Percentiles rank a stretch among this genome's conserved stretches.
These are phyloP conservation scores for Antennarius maculatus DNA, from an alignment of 2,797 vertebrate genomes.

Conservation along the genomic window DNA sequence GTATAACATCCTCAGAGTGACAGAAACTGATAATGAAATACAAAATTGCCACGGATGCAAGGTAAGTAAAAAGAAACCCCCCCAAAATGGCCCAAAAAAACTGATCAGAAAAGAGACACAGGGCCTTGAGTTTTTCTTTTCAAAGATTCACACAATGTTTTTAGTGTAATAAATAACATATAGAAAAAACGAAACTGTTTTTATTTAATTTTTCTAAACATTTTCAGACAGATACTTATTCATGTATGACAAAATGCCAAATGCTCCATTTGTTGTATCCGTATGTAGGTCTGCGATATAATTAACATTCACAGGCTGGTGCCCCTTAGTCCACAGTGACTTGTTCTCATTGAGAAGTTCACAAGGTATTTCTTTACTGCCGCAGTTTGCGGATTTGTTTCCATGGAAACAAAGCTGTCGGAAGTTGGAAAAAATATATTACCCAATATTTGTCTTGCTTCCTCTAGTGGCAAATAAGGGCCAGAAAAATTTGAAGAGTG, in stretches of 20 bases:
- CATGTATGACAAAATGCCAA: conserved; percentile 10
- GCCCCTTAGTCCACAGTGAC: conserved; percentile 56
- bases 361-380: conserved; percentile 67
- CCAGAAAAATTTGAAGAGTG: conserved; percentile 47
- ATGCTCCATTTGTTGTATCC: conserved; percentile 30
- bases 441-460: conserved; percentile 36
- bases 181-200: background rate
- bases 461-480: conserved; percentile 32
- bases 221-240: background rate
- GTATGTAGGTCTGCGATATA: conserved; percentile 43
- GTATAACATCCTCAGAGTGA: background rate
- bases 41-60: background rate
- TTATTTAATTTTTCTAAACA: background rate
- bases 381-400: conserved; percentile 67
- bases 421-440: conserved; percentile 54
- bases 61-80: background rate
- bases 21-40: background rate
- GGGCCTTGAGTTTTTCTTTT: background rate
- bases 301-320: conserved; percentile 71
- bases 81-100: background rate
- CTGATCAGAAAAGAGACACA: background rate
- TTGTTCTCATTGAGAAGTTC: conserved; percentile 73
- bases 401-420: conserved; percentile 72
- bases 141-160: background rate
- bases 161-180: background rate